phyloP scores from a whole-genome alignment of 2,113 vertebrate species.

The Reinhardtius hippoglossoides region DNA sequence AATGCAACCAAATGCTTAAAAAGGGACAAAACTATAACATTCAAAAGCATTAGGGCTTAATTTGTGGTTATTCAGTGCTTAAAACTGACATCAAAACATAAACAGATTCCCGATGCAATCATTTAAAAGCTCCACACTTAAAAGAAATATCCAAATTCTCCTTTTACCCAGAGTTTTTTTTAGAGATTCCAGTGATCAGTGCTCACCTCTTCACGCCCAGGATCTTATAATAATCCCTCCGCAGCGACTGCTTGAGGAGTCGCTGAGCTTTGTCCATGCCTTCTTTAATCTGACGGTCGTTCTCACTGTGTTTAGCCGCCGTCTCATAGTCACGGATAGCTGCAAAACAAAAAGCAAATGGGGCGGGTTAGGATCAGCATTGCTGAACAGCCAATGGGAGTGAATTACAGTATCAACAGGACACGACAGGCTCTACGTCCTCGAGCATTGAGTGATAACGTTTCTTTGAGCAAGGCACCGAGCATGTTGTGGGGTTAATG shows the following conservation, averaged over 20 bases:
- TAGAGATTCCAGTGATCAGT: not conserved
- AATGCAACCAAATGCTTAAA: conserved; percentile 8
- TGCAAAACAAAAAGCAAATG: conserved; percentile 65
- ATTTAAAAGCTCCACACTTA: too few relatives aligned
- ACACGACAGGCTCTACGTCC: not conserved
- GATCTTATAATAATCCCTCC: conserved; percentile 98
- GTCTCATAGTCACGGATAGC: conserved; percentile 94
- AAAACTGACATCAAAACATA: too few relatives aligned
- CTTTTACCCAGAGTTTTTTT: too few relatives aligned
- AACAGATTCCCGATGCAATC: too few relatives aligned
- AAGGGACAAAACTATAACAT: not conserved
- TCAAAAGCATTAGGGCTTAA: not conserved
- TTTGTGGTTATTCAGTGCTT: too few relatives aligned
- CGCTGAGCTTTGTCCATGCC: conserved; percentile 93
- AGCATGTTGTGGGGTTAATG: not conserved
- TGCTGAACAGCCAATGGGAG: conserved; percentile 8
- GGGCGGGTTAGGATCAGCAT: conserved; percentile 1
- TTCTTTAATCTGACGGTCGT: conserved; percentile 93
- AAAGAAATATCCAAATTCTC: too few relatives aligned
- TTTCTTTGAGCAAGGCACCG: not conserved
- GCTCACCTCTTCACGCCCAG: conserved; percentile 96
- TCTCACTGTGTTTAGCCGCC: conserved; percentile 90
- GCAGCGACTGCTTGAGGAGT: conserved; percentile 95
- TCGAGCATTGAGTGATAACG: too few relatives aligned
- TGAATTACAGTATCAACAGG: not conserved